Base-by-base conservation (phyloP, 2,888 invertebrate genomes). In the Tigriopus californicus region DNA sequence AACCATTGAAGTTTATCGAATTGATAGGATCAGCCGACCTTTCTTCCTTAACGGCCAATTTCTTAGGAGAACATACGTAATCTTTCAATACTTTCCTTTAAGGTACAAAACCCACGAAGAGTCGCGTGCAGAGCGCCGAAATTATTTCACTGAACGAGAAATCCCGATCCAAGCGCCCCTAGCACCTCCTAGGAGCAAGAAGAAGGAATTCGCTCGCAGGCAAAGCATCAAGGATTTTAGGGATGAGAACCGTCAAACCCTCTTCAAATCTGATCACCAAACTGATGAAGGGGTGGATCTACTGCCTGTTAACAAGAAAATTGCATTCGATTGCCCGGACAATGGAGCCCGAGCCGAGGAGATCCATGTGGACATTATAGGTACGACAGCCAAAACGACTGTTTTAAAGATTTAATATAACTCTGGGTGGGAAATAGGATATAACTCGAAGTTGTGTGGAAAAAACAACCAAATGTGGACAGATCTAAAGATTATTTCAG, bases 71-170 rank as follows among this genome's bases (percentile, higher is more conserved):
- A 46, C 20, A 18, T 46, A 10, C 42, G 8, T 46, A 46, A 46
- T 46, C 15, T 8, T 8, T 8, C 8, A 3, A 46, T 5, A 15
- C 3, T 15, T 46, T 46, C 20, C 3, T 46, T 46, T 10, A 3
- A 57, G 42, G 20, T 59, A 59, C 22, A 59, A 59, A 41, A 59
- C 48, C 33, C 48, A 52, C 48, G 59, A 59, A 11, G 59, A 59
- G 22, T 52, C 51, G 20, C 24, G 51, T 13, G 48, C 24, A n/a
- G 59, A 59, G 22, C 24, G 59, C 5, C n/a, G 33, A 1, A 51
- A 52, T 41, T 42, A 59, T 52, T 59, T 24, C 25, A 41, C 22
- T 12, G 59, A 59, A 20, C 18, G 48, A 25, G 59, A 59, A 52
- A 51, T 59, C 22, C 51, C 42, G 5, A 44, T 59, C 40, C 10